Conservation (phyloP, 2,888 invertebrate genomes). For the Netelia melanura region DNA sequence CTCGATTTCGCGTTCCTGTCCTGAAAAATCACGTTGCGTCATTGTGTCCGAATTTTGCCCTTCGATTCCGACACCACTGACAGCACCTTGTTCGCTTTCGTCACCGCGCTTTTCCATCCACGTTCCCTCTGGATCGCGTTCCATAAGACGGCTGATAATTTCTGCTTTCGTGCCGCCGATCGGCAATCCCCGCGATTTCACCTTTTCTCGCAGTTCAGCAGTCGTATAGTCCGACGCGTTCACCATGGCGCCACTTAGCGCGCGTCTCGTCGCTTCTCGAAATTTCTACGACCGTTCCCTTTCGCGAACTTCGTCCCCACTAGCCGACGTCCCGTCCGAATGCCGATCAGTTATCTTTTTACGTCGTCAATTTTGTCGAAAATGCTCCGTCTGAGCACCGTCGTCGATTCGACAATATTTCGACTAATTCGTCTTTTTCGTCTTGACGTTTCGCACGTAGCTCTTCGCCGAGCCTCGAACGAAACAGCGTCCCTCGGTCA, state of each 20-base stretch:
- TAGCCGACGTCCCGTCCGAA: too few relatives aligned
- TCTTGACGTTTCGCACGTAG: neutral
- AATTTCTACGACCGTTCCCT: constrained; percentile 6
- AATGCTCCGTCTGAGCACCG: constrained; percentile 12
- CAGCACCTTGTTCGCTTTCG: neutral
- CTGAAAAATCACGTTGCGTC: too few relatives aligned
- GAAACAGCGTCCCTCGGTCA: neutral
- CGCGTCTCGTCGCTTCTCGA: constrained; percentile 5
- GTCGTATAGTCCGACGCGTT: neutral
- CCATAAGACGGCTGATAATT: constrained; percentile 17
- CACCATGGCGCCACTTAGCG: neutral
- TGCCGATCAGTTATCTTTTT: too few relatives aligned
- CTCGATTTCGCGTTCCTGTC: constrained; percentile 6
- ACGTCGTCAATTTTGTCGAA: neutral
- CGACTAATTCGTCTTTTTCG: neutral
- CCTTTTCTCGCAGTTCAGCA: constrained; percentile 11
- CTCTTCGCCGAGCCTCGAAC: constrained; percentile 1
- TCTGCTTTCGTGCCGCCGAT: constrained; percentile 25
- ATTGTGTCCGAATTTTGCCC: too few relatives aligned
- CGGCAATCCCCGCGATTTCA: neutral
- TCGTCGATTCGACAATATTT: constrained; percentile 13
- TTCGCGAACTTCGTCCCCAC: too few relatives aligned
- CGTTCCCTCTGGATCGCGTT: constrained; percentile 6
- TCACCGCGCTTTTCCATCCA: constrained; percentile 1
- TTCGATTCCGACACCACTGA: too few relatives aligned